Base-by-base conservation (phyloP, 1,140 invertebrate genomes). In the Drosophila paulistorum region DNA sequence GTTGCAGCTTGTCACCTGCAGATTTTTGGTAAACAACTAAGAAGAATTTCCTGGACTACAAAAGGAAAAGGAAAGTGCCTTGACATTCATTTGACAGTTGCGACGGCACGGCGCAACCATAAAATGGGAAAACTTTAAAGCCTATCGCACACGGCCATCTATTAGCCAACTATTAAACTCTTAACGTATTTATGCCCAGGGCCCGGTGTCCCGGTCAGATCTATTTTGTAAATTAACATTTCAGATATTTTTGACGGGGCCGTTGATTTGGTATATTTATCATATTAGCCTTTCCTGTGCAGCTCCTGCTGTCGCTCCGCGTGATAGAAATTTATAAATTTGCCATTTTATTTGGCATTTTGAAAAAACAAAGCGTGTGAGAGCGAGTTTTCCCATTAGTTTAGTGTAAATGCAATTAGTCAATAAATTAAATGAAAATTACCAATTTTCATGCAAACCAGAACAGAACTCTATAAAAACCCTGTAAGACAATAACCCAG, bases 351-450 rank as follows among this genome's bases (percentile, higher is more conserved):
- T 87, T 83, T 84, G 84, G 67, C 83, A 74, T 77, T 74, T 77
- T 51, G 17, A 4, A 3, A 13, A 39, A 9, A 13, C 10, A 39
- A 13, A 39, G 37, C 10, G 37, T 10, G 9, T 37, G 7, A 6
- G 9, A 13, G 70, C 78, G 63, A 71, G 74, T 55, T 77, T 71
- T 87, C 45, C 45, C 75, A 86, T 87, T 86, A 86, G 82, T 67
- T 51, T 72, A 59, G 64, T 71, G 74, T 72, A 79, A 84, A 83
- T 87, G 80, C 83, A 87, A 87, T 89, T 89, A 84, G 73, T 77
- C 77, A 89, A 89, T 87, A 87, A 87, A 87, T 89, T 84, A 72
- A 74, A 87, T 89, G 84, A 84, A 87, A 89, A 87, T 77, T 80
- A 74, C 69, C 76, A 74, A 80, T 77, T 77, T 65, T 68, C 83